Percentiles rank a stretch among this genome's conserved stretches.
phyloP scores from a whole-genome alignment of 1,140 invertebrate species.

The Hormaphis cornu region DNA sequence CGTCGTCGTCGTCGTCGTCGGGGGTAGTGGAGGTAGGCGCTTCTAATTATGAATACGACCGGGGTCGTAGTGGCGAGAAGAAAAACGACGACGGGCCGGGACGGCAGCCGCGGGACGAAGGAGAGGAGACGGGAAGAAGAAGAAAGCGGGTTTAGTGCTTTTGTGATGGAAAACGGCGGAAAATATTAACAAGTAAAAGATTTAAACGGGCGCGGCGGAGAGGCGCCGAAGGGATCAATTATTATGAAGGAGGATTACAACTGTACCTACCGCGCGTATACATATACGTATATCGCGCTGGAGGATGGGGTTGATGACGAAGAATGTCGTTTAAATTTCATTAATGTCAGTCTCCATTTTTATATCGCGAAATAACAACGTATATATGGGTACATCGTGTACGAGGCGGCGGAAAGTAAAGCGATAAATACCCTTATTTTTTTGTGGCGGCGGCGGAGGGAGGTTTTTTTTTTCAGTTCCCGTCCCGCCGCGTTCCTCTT shows the following conservation, averaged over 20 bases:
- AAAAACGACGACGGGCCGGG: not conserved
- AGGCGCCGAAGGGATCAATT: slow-evolving; percentile 28
- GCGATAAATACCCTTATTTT: too few relatives aligned
- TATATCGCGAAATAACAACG: slow-evolving; percentile 4
- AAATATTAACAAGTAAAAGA: slow-evolving; percentile 32
- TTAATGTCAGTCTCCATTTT: slow-evolving; percentile 26
- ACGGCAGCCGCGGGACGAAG: not conserved
- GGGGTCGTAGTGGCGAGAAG: not conserved
- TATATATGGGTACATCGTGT: too few relatives aligned
- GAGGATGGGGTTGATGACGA: slow-evolving; percentile 29
- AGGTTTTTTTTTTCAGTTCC: too few relatives aligned
- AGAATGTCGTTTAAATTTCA: slow-evolving; percentile 33
- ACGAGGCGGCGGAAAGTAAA: too few relatives aligned
- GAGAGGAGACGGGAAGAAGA: not conserved
- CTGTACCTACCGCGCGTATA: too few relatives aligned
- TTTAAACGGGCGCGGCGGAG: not conserved
- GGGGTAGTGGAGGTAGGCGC: not conserved
- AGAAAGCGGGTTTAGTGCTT: slow-evolving; percentile 17
- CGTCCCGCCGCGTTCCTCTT: too few relatives aligned
- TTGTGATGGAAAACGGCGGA: slow-evolving; percentile 28
- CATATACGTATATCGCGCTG: too few relatives aligned
- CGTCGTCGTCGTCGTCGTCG: not conserved
- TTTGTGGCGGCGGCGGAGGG: too few relatives aligned
- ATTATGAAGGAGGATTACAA: slow-evolving; percentile 28
- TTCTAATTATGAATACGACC: slow-evolving; percentile 29